phyloP scores from a whole-genome alignment of 2,113 vertebrate genomes.

The Speoplatyrhinus poulsoni region DNA sequence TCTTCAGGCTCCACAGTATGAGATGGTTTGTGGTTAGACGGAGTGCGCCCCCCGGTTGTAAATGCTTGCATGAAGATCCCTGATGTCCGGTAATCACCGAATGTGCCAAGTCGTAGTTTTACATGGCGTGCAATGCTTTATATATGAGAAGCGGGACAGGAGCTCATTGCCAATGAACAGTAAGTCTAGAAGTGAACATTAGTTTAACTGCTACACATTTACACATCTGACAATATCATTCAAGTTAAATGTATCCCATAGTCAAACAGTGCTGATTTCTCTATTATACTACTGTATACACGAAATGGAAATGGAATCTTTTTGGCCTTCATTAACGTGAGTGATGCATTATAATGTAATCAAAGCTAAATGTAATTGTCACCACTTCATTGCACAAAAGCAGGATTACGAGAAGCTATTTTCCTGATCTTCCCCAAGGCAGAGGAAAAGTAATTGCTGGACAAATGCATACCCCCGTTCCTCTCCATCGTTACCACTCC shows the following conservation, averaged over 20 bases:
- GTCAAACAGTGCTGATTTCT: too few species aligned
- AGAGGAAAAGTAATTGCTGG: slow-evolving; percentile 55
- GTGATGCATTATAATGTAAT: slow-evolving; percentile 40
- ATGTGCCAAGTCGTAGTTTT: too few species aligned
- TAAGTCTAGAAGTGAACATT: too few species aligned
- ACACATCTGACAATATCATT: too few species aligned
- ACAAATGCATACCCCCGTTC: slow-evolving; percentile 42
- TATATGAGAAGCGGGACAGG: too few species aligned
- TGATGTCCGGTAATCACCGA: not conserved
- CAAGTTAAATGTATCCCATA: too few species aligned
- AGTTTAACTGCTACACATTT: too few species aligned
- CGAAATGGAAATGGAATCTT: too few species aligned
- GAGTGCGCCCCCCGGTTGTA: slow-evolving; percentile 2
- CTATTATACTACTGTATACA: too few species aligned
- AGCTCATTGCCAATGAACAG: too few species aligned
- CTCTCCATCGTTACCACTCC: slow-evolving; percentile 28
- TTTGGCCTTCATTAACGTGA: slow-evolving; percentile 28
- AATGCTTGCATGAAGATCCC: slow-evolving; percentile 8
- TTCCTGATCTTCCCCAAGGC: slow-evolving; percentile 40
- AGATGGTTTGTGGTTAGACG: slow-evolving; percentile 15
- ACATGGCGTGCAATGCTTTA: too few species aligned
- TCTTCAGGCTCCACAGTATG: slow-evolving; percentile 22
- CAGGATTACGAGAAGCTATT: slow-evolving; percentile 52
- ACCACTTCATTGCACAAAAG: slow-evolving; percentile 35
- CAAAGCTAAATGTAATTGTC: slow-evolving; percentile 26